Evolutionary conservation across 2,113 vertebrate species (phyloP), one percentile per base, ranked within the genome.

Genomic region (Xyrauchen texanus): DNA sequence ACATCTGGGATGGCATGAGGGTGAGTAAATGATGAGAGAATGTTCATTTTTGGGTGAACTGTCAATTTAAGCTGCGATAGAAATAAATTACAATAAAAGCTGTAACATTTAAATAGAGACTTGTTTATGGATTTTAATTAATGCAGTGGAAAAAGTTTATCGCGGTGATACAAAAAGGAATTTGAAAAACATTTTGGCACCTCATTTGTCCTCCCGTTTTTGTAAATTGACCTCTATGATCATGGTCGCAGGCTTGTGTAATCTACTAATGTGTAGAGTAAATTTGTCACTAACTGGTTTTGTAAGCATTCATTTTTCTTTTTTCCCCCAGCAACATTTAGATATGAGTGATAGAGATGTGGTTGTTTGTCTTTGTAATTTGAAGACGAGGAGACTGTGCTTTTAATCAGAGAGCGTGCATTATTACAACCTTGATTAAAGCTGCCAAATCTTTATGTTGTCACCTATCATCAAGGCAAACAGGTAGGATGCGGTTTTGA

Each of bases 401-500:
- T 88, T 91, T 92, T 90, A 93, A 85, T 91, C 88, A 89, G 84
- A 42, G 86, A 88, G 87, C 86, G 51, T 88, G 84, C 82, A 87
- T 90, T 86, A 93, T 90, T 91, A 89, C 90, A 86, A 88, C 92
- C 91, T 91, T 92, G 91, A 92, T 93, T 92, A 91, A 91, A 91
- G 87, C 88, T 80, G 86, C 81, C 87, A 88, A 81, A 87, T 88
- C 88, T 88, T 88, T 86, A 88, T 88, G 86, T 90, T 89, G 86
- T 89, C 89, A 85, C 87, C 84, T 83, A 88, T 90, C 88, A 87
- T 90, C 86, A 81, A 86, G 86, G 89, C 88, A 90, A 82, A 84
- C 77, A 90, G 88, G 88, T 83, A 81, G 87, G 88, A 88, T 84
- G 82, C 83, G 53, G 82, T 83, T 87, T 85, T 92, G 90, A 92